Evolutionary conservation across 2,888 invertebrate species (phyloP).

Genomic region (Keiferia lycopersicella): DNA sequence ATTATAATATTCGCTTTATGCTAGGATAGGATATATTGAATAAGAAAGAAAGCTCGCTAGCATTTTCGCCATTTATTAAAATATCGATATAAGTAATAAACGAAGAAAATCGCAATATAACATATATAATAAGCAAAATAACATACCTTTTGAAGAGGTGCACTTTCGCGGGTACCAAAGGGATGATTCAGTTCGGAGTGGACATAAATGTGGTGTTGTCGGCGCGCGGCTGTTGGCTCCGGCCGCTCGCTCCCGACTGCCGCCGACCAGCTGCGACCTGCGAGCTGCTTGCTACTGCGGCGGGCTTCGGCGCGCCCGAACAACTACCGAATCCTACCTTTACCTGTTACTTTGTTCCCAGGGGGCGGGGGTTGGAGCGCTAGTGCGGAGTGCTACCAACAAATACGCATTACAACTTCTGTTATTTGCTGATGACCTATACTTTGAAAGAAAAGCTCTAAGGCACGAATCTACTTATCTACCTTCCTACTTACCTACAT

Average conservation of each 20-base stretch:
- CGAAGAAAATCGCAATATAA: too few relatives aligned
- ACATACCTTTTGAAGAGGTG: constrained; percentile 32
- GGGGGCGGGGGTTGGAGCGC: constrained; percentile 22
- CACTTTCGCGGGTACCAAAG: constrained; percentile 13
- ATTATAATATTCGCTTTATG: constrained; percentile 4
- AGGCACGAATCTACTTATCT: too few relatives aligned
- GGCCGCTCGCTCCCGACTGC: constrained; percentile 39
- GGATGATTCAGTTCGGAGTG: constrained; percentile 13
- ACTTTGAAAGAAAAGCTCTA: too few relatives aligned
- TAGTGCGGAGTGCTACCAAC: constrained; percentile 1
- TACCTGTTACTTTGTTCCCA: constrained; percentile 29
- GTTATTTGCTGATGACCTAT: not conserved
- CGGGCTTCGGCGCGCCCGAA: constrained; percentile 16
- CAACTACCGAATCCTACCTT: constrained; percentile 23
- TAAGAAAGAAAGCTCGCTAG: constrained; percentile 8
- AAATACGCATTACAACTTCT: constrained; percentile 3
- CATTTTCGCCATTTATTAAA: constrained; percentile 16
- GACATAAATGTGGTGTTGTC: constrained; percentile 19
- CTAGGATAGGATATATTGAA: not conserved
- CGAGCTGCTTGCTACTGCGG: constrained; percentile 33
- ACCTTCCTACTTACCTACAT: too few relatives aligned
- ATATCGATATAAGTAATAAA: not conserved
- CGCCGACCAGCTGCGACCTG: constrained; percentile 6
- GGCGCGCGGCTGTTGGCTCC: constrained; percentile 32
- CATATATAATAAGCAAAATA: constrained; percentile 7